Evolutionary conservation across 2,797 vertebrate genomes (phyloP), one percentile per base, ranked within the genome.

Genomic region (Poeciliopsis infans): DNA sequence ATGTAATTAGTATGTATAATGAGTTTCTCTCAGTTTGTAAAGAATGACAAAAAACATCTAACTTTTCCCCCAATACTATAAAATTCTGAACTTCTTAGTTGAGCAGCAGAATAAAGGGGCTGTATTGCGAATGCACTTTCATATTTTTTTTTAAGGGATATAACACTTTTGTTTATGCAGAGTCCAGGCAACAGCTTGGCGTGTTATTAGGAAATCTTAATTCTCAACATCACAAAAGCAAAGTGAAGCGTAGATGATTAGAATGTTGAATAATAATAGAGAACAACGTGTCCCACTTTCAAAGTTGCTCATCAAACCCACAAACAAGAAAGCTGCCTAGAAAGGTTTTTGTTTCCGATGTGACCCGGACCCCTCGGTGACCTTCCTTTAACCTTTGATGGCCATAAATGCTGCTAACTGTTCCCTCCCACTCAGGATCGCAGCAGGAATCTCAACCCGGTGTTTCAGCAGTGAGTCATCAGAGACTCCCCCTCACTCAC

Each of bases 401-500:
- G 41, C 16, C 25, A 28, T 18, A 45, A 45, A 45, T 8, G 13
- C 25, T 68, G 10, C 25, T 70, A 13, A 69, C 66, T 12, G 25
- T 8, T 45, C 6, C 25, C 25, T 45, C 41, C 7, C 74, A 69
- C 51, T 83, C 46, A 69, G 73, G 64, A 74, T 68, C 72, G 64
- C 75, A 72, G 64, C 75, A 68, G 86, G 86, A 85, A 51, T 78
- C 78, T 81, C 68, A 73, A 85, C 72, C 82, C 75, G 74, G 75
- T 72, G 74, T 80, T 74, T 79, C 46, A 61, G 45, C 20, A 36
- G 77, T 92, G 93, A 95, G 83, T 94, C 92, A 93, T 76, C 47
- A 41, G 43, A 49, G 68, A 85, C 77, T 78, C 70, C 77, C 53
- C 68, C 78, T 86, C 85, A 79, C 75, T 82, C 75, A 74, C 46